Evolutionary conservation across 2,888 invertebrate genomes (phyloP), one percentile per base, ranked within the genome.

Genomic region (Malachius bipustulatus): DNA sequence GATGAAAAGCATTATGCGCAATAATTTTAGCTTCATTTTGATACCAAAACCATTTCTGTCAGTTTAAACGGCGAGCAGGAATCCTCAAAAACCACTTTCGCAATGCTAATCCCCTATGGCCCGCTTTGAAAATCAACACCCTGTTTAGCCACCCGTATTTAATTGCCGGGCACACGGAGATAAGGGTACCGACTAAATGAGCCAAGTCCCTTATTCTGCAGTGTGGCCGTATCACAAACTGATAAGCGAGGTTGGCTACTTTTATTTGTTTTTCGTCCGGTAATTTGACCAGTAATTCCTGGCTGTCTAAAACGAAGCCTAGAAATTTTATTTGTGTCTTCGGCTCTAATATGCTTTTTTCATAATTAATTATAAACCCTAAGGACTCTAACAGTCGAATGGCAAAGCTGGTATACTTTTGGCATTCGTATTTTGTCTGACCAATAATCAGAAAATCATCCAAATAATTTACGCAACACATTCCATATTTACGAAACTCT

Each of bases 371-470:
- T 12, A 45, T 27, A 34, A 47, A 47, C 4, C 46, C 46, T 24
- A 46, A 26, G 3, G 32, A 10, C 14, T 36, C 10, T 29, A 47
- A 38, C 2, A 42, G 13, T n/a, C 27, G 13, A 16, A 16, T 10
- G n/a, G 41, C 36, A 11, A 26, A 16, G 8, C 16, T 28, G 12
- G 38, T 12, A 39, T 42, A 37, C 26, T 16, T 26, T 19, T 19
- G 12, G 19, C 32, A 46, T 14, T 34, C 40, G 12, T 15, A 15
- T 26, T 38, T 32, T 13, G 36, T 26, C 9, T 32, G 26, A 11
- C 35, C 47, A 8, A 46, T 29, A 6, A 43, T n/a, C 8, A 46
- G 29, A 35, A 43, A 37, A 31, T 47, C 47, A 35, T 47, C 46
- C 19, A 47, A 37, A 27, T 46, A 45, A 4, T 44, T 35, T 3